phyloP scores from a whole-genome alignment of 2,888 invertebrate species.

The Microplitis deprimator region DNA sequence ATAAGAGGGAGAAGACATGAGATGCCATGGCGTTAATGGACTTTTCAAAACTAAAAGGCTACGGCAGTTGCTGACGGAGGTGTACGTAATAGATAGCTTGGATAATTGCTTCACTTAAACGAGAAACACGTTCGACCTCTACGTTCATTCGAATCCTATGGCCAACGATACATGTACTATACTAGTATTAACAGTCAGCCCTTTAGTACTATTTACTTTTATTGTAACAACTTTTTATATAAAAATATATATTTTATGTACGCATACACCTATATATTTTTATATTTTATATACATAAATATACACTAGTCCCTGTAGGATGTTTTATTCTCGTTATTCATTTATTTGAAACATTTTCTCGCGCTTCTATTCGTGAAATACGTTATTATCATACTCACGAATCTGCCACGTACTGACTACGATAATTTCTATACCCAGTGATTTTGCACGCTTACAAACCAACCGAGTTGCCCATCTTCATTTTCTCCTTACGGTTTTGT shows the following conservation, averaged over 20 bases:
- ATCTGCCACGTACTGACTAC: constrained; percentile 30
- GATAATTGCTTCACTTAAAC: constrained; percentile 71
- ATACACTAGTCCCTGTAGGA: neutral
- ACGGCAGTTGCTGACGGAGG: constrained; percentile 68
- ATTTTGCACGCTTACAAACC: constrained; percentile 31
- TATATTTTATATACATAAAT: neutral
- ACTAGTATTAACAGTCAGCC: constrained; percentile 20
- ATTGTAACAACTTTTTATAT: constrained; percentile 11
- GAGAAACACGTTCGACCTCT: constrained; percentile 65
- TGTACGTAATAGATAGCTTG: constrained; percentile 69
- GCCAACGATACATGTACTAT: constrained; percentile 26
- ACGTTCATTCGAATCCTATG: constrained; percentile 16
- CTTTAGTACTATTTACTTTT: constrained; percentile 16
- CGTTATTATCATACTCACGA: constrained; percentile 10
- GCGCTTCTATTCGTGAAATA: neutral
- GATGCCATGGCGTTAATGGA: constrained; percentile 51
- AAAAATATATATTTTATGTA: neutral
- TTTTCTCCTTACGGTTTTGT: constrained; percentile 36
- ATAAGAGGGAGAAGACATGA: constrained; percentile 22
- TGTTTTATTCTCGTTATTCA: neutral
- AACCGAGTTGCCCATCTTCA: constrained; percentile 22
- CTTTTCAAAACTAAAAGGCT: constrained; percentile 68
- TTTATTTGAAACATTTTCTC: constrained; percentile 7
- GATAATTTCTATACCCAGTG: constrained; percentile 37
- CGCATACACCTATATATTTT: neutral